A percentile compares a stretch with the other conserved stretches of the same genome.
Evolutionary conservation across 2,797 vertebrate genomes (phyloP).

Genomic region (Acrossocheilus wenchowensis): DNA sequence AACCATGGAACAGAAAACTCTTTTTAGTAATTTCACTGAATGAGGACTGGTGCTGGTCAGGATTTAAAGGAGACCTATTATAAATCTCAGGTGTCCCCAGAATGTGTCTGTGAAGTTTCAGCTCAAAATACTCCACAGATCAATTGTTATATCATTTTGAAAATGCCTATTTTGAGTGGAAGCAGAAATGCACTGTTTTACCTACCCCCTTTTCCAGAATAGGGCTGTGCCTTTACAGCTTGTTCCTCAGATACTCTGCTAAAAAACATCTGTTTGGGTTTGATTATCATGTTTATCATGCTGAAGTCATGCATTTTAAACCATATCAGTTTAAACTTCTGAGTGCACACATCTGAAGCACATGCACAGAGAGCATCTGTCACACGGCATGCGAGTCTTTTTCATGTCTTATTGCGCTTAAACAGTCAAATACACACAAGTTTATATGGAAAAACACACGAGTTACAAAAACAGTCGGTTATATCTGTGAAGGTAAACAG

Average conservation of each 20-base stretch:
- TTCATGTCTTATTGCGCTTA: background rate
- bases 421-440: too few relatives aligned
- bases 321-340: background rate
- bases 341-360: background rate
- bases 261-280: background rate
- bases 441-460: too few relatives aligned
- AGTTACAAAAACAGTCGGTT: too few relatives aligned
- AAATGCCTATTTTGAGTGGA: background rate
- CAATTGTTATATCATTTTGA: background rate
- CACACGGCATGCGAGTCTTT: background rate
- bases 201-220: background rate
- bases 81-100: background rate
- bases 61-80: background rate
- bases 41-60: background rate
- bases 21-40: slow-evolving; percentile 11
- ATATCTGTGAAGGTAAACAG: too few relatives aligned
- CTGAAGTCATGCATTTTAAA: background rate
- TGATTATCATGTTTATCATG: background rate
- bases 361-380: too few relatives aligned
- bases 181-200: background rate
- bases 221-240: background rate
- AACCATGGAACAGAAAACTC: background rate
- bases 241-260: background rate
- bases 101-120: background rate
- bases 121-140: background rate